These are phyloP conservation scores for Volucella bombylans DNA, from an alignment of 2,888 invertebrate species.

Conservation along the genomic window DNA sequence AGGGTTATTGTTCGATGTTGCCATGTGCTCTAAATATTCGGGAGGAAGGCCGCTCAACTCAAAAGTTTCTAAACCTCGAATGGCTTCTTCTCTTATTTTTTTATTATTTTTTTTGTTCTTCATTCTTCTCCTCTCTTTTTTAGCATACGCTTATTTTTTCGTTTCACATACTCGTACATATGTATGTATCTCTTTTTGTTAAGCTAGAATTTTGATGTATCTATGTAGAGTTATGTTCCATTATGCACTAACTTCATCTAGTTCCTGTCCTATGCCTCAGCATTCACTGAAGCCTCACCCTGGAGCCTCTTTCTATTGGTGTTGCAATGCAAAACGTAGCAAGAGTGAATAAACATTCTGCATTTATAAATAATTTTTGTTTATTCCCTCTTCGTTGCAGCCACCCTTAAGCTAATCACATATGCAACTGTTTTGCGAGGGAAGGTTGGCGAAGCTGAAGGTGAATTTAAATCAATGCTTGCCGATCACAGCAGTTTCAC, in stretches of 20 bases:
- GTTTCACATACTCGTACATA: not conserved
- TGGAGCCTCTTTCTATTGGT: not conserved
- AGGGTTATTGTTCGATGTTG: constrained; percentile 72
- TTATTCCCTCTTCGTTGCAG: constrained; percentile 52
- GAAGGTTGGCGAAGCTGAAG: constrained; percentile 13
- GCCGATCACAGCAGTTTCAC: constrained; percentile 43
- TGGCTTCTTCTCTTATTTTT: constrained; percentile 25
- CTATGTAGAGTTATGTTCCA: constrained; percentile 52
- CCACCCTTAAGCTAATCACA: constrained; percentile 44
- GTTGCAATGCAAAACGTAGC: constrained; percentile 29
- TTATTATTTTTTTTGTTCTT: constrained; percentile 28
- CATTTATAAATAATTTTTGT: constrained; percentile 72
- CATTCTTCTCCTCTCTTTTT: constrained; percentile 32
- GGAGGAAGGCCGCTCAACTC: constrained; percentile 71
- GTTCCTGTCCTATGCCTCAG: constrained; percentile 46
- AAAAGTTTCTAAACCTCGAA: constrained; percentile 67
- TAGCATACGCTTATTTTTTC: constrained; percentile 11
- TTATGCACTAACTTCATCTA: constrained; percentile 49
- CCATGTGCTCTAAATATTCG: constrained; percentile 73
- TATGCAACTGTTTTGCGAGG: constrained; percentile 1
- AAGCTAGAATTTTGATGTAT: constrained; percentile 12
- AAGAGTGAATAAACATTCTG: constrained; percentile 70
- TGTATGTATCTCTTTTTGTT: not conserved
- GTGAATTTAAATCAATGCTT: constrained; percentile 66
- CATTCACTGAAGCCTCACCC: constrained; percentile 38